Base-by-base conservation (phyloP, 1,140 invertebrate species). In the Zaprionus taronus region DNA sequence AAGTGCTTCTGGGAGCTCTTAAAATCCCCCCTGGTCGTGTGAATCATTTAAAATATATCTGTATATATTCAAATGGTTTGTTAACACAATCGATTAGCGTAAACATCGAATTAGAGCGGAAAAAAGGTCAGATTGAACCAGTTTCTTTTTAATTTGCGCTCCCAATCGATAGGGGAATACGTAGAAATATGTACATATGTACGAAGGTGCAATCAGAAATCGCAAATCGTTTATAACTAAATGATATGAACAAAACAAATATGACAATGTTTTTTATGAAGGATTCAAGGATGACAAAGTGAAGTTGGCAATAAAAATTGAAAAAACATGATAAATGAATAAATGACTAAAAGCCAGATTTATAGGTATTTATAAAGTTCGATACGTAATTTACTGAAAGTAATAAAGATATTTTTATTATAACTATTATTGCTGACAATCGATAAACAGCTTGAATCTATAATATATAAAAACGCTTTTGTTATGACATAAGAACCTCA, bases 1-100 rank as follows among this genome's bases (percentile, higher is more conserved):
- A 60, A 61, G 55, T 58, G 24, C 64, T 64, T 58, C 38, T 49
- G 38, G 53, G 12, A 20, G 44, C 47, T 20, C 3, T 47, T 47
- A 17, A 47, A 47, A 17, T n/a, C 61, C 11, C 38, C 38, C 53
- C 41, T 17, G 41, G n/a, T 3, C n/a, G 41, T 17, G 6, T 14
- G 53, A 44, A 28, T 38, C 36, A 56, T 51, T 14, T 22, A 49
- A 51, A 7, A 51, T 4, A 15, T 20, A 51, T 47, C 7, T 17
- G n/a, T 17, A 17, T 47, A 22, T 41, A 60, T 41, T 38, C n/a
- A 24, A 60, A 41, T n/a, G 2, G 22, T 44, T 60, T 22, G 14
- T 60, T 41, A 41, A 26, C 14, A 11, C 20, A 20, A 51, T 51
- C 15, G 17, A 68, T 67, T 34, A 47, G 12, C 15, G 28, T 61